A percentile compares a stretch with the other conserved stretches of the same genome.
These are phyloP conservation scores for Azorinus chamasolen DNA, from an alignment of 2,888 invertebrate genomes.

Conservation along the genomic window DNA sequence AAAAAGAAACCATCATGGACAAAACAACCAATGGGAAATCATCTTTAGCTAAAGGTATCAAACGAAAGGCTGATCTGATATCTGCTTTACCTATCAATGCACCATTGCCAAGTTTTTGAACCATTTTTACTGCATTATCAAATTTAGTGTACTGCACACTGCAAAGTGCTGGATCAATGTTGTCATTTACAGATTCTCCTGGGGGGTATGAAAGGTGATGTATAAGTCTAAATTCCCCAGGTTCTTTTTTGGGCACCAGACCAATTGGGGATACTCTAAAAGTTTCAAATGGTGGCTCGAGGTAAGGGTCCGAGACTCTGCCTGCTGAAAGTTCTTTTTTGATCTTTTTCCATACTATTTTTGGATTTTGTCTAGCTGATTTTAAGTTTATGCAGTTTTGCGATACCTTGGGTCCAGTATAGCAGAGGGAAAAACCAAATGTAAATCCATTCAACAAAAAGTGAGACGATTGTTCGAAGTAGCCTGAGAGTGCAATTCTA, in stretches of 20 bases:
- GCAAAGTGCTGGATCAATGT: constrained; percentile 20
- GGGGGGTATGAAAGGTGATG: constrained; percentile 29
- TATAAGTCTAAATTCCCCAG: constrained; percentile 30
- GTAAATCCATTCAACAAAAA: constrained; percentile 12
- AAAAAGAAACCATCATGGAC: constrained; percentile 17
- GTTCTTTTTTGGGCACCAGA: constrained; percentile 33
- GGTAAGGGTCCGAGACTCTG: constrained; percentile 43
- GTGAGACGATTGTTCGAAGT: too few relatives aligned
- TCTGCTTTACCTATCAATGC: constrained; percentile 40
- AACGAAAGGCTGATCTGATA: constrained; percentile 38
- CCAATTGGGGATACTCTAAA: too few relatives aligned
- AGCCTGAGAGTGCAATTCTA: too few relatives aligned
- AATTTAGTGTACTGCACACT: constrained; percentile 28
- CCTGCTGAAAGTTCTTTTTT: too few relatives aligned
- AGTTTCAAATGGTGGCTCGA: constrained; percentile 8
- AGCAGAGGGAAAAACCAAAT: too few relatives aligned
- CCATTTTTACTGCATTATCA: constrained; percentile 14
- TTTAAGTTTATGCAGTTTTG: constrained; percentile 21
- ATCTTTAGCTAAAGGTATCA: constrained; percentile 25
- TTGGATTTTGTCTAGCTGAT: constrained; percentile 12
- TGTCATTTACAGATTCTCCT: constrained; percentile 19
- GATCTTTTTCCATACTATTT: constrained; percentile 28
- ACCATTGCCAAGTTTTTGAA: constrained; percentile 15
- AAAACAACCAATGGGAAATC: constrained; percentile 36
- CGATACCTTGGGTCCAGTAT: constrained; percentile 7